Evolutionary conservation across 2,888 invertebrate genomes (phyloP), one percentile per base, ranked within the genome.

Genomic region (Galerucella pusilla): DNA sequence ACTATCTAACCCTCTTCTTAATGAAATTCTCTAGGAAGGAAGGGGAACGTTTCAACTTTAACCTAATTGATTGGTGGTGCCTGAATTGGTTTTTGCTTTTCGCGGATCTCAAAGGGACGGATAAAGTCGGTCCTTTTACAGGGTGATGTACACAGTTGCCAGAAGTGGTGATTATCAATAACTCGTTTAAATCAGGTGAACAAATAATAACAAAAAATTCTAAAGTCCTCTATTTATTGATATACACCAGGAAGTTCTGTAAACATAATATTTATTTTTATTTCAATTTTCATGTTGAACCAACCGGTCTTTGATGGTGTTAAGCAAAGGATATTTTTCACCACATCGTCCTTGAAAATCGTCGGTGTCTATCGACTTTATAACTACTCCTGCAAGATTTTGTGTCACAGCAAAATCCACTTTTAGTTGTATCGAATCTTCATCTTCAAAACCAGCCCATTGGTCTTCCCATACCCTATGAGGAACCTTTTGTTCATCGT

Each of bases 351-450:
- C 93, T 6, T 84, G 87, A 82, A 94, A 93, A 82, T 94, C 94
- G 82, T 95, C 94, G 10, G 93, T 92, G 82, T 95, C 95, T 14
- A 94, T 89, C 68, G 93, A 92, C 94, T 94, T 95, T 0, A 93
- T 82, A 94, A 94, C 94, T 0, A 90, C 88, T 16, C 94, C 94
- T 65, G 88, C 89, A 74, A 91, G 70, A 28, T 79, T 77, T 42
- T 81, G 79, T 1, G 75, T 71, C 12, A 79, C 75, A 0, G 83
- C 84, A 49, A 81, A 84, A 11, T 81, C 73, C 0, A 88, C 88
- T 86, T 92, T 92, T 0, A 83, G 78, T 4, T 80, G 80, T 4
- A 92, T 83, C 10, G 93, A 93, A 57, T 86, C 82, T n/a, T 83
- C 81, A 79, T 92, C 87, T 73, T 94, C 94, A 79, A 90, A 94